A percentile compares a stretch with the other conserved stretches of the same genome.
Evolutionary conservation across 2,797 vertebrate genomes (phyloP).

Genomic region (Pseudocheirus occidentalis): DNA sequence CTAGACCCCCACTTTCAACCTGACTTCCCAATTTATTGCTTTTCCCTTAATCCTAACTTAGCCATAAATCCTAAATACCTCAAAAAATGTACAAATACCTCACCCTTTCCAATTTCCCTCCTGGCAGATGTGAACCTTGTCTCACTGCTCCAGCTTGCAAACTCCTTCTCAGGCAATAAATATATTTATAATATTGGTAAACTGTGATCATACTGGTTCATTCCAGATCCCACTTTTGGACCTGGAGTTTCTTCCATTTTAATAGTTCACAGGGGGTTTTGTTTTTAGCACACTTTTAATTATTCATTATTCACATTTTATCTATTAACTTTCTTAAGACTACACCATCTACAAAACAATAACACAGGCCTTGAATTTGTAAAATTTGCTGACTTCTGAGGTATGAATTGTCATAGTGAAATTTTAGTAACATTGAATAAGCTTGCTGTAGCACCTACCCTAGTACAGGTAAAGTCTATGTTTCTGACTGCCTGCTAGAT

Average conservation of each 20-base stretch:
- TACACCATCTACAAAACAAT: background rate
- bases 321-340: background rate
- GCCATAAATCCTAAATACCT: background rate
- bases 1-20: background rate
- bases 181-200: background rate
- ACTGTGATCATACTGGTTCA: background rate
- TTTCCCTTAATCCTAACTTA: background rate
- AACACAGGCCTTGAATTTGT: background rate
- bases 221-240: background rate
- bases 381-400: background rate
- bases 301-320: background rate
- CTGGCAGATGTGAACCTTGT: background rate
- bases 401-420: background rate
- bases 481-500: background rate
- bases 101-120: background rate
- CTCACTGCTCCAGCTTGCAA: background rate
- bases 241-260: background rate
- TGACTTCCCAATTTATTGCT: background rate
- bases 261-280: background rate
- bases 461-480: background rate
- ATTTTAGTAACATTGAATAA: background rate
- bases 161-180: background rate
- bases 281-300: background rate
- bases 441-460: background rate
- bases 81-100: background rate